Percentiles rank a stretch among this genome's conserved stretches.
Evolutionary conservation across 2,113 vertebrate genomes (phyloP).

Genomic region (Lepus europaeus): DNA sequence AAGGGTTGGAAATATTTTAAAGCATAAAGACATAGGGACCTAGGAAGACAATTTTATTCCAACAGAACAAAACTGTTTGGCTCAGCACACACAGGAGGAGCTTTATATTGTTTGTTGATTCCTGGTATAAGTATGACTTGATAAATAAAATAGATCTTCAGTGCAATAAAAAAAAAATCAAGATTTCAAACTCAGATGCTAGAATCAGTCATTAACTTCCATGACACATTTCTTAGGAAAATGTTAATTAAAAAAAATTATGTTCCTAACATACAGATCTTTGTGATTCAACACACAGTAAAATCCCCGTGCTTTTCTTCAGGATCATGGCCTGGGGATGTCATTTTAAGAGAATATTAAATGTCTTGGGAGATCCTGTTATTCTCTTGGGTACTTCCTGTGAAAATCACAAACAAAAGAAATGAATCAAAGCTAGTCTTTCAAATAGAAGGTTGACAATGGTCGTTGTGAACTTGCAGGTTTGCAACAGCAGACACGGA

Average conservation of each 20-base stretch:
- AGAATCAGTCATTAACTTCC: background rate
- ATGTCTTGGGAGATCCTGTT: conserved; percentile 38
- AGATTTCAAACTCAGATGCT: background rate
- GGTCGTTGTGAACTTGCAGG: background rate
- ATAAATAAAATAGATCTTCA: conserved; percentile 6
- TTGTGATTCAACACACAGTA: background rate
- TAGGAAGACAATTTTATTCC: background rate
- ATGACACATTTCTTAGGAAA: conserved; percentile 18
- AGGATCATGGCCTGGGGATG: background rate
- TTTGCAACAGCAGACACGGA: background rate
- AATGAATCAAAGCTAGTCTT: background rate
- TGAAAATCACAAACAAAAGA: conserved; percentile 15
- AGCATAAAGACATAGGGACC: background rate
- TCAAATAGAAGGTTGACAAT: conserved; percentile 22
- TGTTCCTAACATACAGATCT: background rate
- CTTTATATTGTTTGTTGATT: conserved; percentile 44
- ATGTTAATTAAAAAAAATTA: background rate
- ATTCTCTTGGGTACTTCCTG: background rate
- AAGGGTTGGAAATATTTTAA: background rate
- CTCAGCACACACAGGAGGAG: background rate
- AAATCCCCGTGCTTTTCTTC: background rate
- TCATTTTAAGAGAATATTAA: conserved; percentile 55
- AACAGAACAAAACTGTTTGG: conserved; percentile 4
- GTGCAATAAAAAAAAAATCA: background rate
- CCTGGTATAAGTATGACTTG: background rate